Base-by-base conservation (phyloP, 2,888 invertebrate species). In the Sinodicranocentrus sp. region DNA sequence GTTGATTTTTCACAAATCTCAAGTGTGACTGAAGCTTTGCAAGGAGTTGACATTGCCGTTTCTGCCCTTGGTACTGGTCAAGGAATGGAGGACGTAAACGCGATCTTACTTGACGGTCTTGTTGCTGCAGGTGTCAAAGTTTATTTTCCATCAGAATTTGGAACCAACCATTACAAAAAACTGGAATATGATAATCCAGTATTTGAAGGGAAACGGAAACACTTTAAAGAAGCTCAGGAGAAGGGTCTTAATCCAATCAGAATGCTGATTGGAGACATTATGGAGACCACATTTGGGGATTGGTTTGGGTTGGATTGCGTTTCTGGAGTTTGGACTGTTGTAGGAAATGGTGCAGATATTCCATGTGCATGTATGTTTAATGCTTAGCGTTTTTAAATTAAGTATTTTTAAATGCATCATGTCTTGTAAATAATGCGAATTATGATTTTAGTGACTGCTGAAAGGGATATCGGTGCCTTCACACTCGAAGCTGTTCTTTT, bases 111-210 rank as follows among this genome's bases (percentile, higher is more conserved):
- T 6, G 59, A 73, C 17, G 82, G 68, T 0, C 15, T 82, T 5
- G 75, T 33, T 2, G 43, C 0, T 3, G 57, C 82, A 0, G 48
- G 67, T 15, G 73, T 82, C 3, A 82, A 82, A 43, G 57, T 82
- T 1, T 82, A 82, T 23, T 75, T 82, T 44, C 79, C 68, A 43
- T 82, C 82, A 10, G 82, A 82, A 23, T 82, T 75, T 44, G 82
- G 82, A 28, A 75, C 75, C 2, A 82, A 68, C 43, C 68, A 82
- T n/a, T 68, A 75, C 59, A 68, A 44, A 21, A 2, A 39, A 13
- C 0, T 15, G 1, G 3, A 52, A 43, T 63, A 65, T 28, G 8
- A 43, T 10, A 67, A 82, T 57, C 48, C 67, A 1, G 21, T 75
- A 0, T 73, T 82, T 39, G 59, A 43, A 0, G 68, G 44, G 23